phyloP scores from a whole-genome alignment of 2,797 vertebrate species.

The Capromys pilorides region DNA sequence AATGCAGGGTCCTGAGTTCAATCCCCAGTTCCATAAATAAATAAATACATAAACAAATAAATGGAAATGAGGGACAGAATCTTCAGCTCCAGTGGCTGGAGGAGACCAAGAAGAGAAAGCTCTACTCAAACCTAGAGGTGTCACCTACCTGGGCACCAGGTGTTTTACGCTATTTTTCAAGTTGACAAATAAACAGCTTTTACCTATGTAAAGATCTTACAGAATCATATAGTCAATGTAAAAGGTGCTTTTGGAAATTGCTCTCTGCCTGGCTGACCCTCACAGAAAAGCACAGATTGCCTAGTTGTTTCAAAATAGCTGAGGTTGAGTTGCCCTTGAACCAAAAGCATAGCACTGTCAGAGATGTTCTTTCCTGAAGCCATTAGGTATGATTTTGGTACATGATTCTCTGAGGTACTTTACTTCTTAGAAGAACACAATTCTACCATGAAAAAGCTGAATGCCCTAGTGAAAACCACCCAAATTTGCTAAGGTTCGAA shows the following conservation, averaged over 20 bases:
- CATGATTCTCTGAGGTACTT: not conserved
- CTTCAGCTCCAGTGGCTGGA: not conserved
- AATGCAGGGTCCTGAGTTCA: no score
- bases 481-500: not conserved
- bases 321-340: not conserved
- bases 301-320: not conserved
- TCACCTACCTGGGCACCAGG: not conserved
- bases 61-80: not conserved
- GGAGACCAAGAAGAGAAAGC: not conserved
- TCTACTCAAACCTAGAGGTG: not conserved
- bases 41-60: no score
- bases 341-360: slow-evolving; percentile 19
- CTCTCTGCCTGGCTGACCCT: not conserved
- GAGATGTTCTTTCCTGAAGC: not conserved
- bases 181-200: not conserved
- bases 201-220: not conserved
- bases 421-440: not conserved
- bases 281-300: not conserved
- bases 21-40: no score
- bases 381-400: not conserved
- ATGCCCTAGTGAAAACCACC: not conserved
- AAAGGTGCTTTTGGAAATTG: not conserved
- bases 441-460: not conserved
- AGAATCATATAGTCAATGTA: not conserved
- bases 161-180: not conserved